Conservation (phyloP, 2,888 invertebrate species). For the Patella ulyssiponensis region DNA sequence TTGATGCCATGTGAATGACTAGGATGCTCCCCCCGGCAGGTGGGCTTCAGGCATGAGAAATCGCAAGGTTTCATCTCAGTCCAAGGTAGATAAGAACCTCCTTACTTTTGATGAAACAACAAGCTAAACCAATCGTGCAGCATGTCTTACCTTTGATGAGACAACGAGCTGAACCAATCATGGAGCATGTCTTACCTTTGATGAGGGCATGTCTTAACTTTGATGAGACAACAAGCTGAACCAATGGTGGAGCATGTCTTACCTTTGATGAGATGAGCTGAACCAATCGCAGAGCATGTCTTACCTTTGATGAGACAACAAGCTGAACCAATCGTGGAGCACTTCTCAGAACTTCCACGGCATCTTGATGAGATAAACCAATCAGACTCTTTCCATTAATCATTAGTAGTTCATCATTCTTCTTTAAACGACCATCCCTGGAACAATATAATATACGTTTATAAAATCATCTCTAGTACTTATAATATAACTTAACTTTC, state of each 20-base stretch:
- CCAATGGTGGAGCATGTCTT: conserved; percentile 56
- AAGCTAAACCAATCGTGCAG: conserved; percentile 60
- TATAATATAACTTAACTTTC: too few species aligned
- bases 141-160: conserved; percentile 61
- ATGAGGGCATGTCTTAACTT: conserved; percentile 44
- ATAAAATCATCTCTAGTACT: too few species aligned
- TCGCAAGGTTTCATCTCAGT: too few species aligned
- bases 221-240: conserved; percentile 62
- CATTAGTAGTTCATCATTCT: conserved; percentile 89
- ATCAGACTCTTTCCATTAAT: conserved; percentile 82
- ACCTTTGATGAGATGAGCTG: conserved; percentile 63
- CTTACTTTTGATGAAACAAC: conserved; percentile 62
- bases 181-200: too few species aligned
- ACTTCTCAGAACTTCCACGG: conserved; percentile 59
- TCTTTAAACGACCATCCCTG: conserved; percentile 81
- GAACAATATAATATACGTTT: too few species aligned
- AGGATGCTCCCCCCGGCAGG: too few species aligned
- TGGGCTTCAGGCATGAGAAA: too few species aligned
- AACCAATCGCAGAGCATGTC: conserved; percentile 44
- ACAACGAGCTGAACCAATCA: conserved; percentile 60
- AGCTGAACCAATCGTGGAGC: conserved; percentile 61
- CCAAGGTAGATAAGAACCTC: too few species aligned
- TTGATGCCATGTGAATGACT: too few species aligned
- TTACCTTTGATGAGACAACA: conserved; percentile 63
- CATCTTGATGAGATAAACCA: conserved; percentile 61